Evolutionary conservation across 2,888 invertebrate genomes (phyloP).

Genomic region (Aphidius colemani): DNA sequence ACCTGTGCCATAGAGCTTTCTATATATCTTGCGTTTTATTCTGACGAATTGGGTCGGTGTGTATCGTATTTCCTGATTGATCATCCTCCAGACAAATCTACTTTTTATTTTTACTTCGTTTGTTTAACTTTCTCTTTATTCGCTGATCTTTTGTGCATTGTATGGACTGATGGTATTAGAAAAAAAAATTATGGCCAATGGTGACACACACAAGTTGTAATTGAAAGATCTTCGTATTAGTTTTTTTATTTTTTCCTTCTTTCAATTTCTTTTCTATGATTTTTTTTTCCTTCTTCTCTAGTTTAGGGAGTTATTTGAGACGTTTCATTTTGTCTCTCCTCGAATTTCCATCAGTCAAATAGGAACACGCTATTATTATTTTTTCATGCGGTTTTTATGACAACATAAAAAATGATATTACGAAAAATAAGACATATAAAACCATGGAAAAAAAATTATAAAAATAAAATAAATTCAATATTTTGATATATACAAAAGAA

Average conservation of each 20-base stretch:
- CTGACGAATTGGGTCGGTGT: slow-evolving; percentile 21
- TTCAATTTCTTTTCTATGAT: slow-evolving; percentile 9
- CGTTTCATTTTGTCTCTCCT: slow-evolving; percentile 2
- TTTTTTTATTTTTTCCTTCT: slow-evolving; percentile 1
- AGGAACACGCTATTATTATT: neutral
- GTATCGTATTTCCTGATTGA: slow-evolving; percentile 30
- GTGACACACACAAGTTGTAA: slow-evolving; percentile 12
- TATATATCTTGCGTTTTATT: slow-evolving; percentile 17
- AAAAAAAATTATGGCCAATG: neutral
- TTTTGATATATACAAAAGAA: no score
- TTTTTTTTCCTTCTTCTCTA: neutral
- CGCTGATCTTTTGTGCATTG: neutral
- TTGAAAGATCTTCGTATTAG: neutral
- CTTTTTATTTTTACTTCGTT: slow-evolving; percentile 13
- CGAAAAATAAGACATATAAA: no score
- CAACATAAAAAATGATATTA: no score
- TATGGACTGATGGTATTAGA: slow-evolving; percentile 4
- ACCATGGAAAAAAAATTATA: no score
- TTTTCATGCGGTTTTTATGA: no score
- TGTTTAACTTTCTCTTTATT: slow-evolving; percentile 9
- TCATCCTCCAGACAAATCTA: neutral
- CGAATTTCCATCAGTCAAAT: slow-evolving; percentile 6
- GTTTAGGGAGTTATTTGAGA: slow-evolving; percentile 10
- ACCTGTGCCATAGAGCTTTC: slow-evolving; percentile 3
- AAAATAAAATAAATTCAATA: no score